Percentiles rank a stretch among this genome's conserved stretches.
These are phyloP conservation scores for Mirounga angustirostris DNA, from an alignment of 2,113 vertebrate species.

Conservation along the genomic window DNA sequence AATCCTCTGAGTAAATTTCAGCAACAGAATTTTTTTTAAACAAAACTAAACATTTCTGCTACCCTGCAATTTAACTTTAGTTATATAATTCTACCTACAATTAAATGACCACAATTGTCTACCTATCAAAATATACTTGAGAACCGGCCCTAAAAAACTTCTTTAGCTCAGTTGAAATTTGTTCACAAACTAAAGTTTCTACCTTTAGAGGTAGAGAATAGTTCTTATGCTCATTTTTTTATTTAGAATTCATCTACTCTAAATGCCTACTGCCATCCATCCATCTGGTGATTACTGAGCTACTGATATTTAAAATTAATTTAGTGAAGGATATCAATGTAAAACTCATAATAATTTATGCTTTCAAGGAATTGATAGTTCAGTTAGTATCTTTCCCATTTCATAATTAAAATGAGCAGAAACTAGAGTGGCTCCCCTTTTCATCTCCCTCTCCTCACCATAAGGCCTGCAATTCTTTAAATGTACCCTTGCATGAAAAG, in stretches of 20 bases:
- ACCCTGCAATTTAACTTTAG: background rate
- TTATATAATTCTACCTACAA: background rate
- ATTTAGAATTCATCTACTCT: background rate
- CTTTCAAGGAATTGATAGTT: background rate
- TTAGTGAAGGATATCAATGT: background rate
- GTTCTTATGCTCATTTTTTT: background rate
- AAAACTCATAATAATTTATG: background rate
- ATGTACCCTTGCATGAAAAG: background rate
- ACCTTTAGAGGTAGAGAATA: background rate
- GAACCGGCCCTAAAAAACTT: background rate
- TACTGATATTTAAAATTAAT: slow-evolving; percentile 12
- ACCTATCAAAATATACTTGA: background rate
- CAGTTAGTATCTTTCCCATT: background rate
- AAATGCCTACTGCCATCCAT: background rate
- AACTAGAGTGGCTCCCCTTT: accelerated
- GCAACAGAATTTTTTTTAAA: background rate
- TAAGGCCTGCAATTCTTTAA: background rate
- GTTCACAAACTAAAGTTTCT: background rate
- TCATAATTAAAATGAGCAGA: background rate
- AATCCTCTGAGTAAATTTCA: background rate
- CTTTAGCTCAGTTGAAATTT: background rate
- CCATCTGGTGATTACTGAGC: background rate
- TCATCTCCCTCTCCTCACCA: background rate
- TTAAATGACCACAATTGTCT: background rate
- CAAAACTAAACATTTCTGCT: background rate